Percentiles rank a stretch among this genome's conserved stretches.
These are phyloP conservation scores for Octomys mimax DNA, from an alignment of 2,797 vertebrate genomes.

Conservation along the genomic window DNA sequence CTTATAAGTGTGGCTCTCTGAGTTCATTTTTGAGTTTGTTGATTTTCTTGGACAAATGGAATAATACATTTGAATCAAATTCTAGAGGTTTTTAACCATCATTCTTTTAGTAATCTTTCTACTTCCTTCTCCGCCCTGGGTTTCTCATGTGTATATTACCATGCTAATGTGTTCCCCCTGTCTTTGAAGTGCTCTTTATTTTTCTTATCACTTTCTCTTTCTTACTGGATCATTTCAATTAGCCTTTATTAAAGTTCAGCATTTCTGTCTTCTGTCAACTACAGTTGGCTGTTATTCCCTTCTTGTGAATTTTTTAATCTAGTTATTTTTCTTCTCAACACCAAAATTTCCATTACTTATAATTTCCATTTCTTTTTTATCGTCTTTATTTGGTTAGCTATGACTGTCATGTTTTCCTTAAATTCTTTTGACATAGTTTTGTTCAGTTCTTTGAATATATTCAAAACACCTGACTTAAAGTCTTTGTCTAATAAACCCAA, in stretches of 20 bases:
- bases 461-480: neutral
- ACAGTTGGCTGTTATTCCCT: neutral
- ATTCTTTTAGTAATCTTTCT: neutral
- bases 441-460: neutral
- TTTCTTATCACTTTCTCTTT: neutral
- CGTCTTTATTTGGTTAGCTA: neutral
- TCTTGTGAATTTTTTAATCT: neutral
- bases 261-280: neutral
- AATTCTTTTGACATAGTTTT: neutral
- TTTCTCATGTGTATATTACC: neutral
- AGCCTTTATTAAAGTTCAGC: neutral
- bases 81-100: neutral
- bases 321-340: neutral
- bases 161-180: neutral
- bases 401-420: neutral
- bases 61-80: neutral
- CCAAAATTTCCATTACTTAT: neutral
- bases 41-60: neutral
- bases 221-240: neutral
- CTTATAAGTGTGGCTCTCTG: neutral
- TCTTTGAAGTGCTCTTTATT: neutral
- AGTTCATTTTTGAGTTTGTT: slow-evolving; percentile 8
- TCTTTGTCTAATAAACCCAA: neutral
- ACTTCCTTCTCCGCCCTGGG: neutral
- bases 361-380: neutral